phyloP scores from a whole-genome alignment of 2,113 vertebrate species.

The Odocoileus virginianus region DNA sequence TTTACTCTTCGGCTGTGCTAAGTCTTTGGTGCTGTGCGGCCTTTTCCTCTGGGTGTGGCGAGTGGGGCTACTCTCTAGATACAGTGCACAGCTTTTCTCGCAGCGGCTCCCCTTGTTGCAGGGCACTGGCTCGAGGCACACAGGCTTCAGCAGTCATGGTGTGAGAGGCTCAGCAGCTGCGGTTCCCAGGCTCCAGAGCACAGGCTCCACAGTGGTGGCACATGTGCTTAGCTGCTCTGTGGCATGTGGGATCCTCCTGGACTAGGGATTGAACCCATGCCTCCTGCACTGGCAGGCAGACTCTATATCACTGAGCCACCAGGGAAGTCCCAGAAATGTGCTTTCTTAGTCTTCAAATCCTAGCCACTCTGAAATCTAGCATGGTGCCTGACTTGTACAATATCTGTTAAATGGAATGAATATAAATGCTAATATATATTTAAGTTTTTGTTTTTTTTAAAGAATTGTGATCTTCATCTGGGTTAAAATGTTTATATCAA shows the following conservation, averaged over 20 bases:
- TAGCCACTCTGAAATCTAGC: neutral
- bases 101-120: neutral
- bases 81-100: neutral
- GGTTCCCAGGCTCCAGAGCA: neutral
- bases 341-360: neutral
- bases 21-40: neutral
- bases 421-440: neutral
- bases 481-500: slow-evolving; percentile 2
- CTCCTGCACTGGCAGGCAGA: neutral
- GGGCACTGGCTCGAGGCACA: neutral
- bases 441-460: neutral
- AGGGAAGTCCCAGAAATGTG: neutral
- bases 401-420: neutral
- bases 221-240: neutral
- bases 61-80: neutral
- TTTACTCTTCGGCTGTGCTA: neutral
- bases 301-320: neutral
- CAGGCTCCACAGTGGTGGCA: neutral
- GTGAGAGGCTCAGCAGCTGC: neutral
- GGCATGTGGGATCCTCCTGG: neutral
- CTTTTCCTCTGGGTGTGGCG: neutral
- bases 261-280: neutral
- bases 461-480: neutral
- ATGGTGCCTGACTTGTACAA: neutral
- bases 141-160: neutral